Base-by-base conservation (phyloP, 2,797 vertebrate species). In the Mareca strepera region DNA sequence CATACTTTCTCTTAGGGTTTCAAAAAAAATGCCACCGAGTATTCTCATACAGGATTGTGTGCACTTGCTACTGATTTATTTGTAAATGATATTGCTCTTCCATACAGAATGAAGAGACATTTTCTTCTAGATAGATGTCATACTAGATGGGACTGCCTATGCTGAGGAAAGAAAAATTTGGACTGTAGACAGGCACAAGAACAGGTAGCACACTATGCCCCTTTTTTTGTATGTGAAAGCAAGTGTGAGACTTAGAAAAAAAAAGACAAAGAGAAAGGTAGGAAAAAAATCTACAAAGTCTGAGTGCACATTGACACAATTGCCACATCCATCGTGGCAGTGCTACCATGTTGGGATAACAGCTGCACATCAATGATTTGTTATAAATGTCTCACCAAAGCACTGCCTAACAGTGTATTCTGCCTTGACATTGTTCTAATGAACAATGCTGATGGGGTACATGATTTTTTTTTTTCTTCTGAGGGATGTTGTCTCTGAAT, bases 331-430 rank as follows among this genome's bases (percentile, higher is more conserved):
- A 67, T 85, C 12, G 25, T 16, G 35, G 52, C 68, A n/a, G 56
- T 64, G 0, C 25, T 41, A 23, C 18, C 44, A 53, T 2, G 0
- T 5, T 72, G 69, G 33, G 52, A 8, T 21, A 60, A 14, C 41
- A 68, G 86, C 44, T 81, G 79, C 37, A 33, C 7, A 1, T 16
- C 39, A 14, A 28, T 28, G 56, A 28, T 70, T 64, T 81, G 56
- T 33, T 64, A 20, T 6, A 46, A 67, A 11, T 33, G 41, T 15
- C 64, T 26, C 69, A 46, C 25, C 46, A 76, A 59, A 43, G 59
- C 55, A 43, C 18, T 8, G 17, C 25, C 55, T 31, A 31, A 66
- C 25, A 44, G 78, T 2, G 31, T 29, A 52, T 70, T 59, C 75
- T 89, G 68, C 68, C 80, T 31, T 87, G 56, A 53, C 28, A 12